Percentiles rank a stretch among this genome's conserved stretches.
These are phyloP conservation scores for Megalonaias nervosa DNA, from an alignment of 1,140 invertebrate genomes.

Conservation along the genomic window DNA sequence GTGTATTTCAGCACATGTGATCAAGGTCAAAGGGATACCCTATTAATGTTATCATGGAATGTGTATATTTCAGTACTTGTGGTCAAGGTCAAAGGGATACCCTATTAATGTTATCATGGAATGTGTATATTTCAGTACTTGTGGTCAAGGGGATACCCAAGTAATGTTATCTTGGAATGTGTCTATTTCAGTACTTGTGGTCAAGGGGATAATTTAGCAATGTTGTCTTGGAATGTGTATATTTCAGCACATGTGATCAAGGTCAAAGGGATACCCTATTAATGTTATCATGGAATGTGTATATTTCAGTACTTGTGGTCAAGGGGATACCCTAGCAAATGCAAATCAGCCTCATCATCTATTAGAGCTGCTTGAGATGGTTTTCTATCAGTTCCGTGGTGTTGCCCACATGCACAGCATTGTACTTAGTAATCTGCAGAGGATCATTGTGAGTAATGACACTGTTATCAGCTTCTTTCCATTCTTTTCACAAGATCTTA, in stretches of 20 bases:
- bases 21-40: conserved; percentile 63
- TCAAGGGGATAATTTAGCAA: conserved; percentile 64
- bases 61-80: conserved; percentile 53
- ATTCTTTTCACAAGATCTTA: too few relatives aligned
- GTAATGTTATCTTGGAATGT: neutral
- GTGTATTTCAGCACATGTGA: conserved; percentile 52
- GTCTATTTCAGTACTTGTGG: conserved; percentile 55
- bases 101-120: too few relatives aligned
- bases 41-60: conserved; percentile 27
- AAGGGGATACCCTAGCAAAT: conserved; percentile 62
- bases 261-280: too few relatives aligned
- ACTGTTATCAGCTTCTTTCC: too few relatives aligned
- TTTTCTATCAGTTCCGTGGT: conserved; percentile 83
- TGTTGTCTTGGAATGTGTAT: neutral
- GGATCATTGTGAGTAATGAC: conserved; percentile 71
- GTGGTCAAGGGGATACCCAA: too few relatives aligned
- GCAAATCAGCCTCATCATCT: conserved; percentile 66
- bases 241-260: conserved; percentile 49
- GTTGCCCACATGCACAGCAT: conserved; percentile 81
- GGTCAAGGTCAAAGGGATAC: conserved; percentile 39
- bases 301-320: conserved; percentile 58
- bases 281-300: neutral
- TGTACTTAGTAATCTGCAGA: conserved; percentile 74
- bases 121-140: too few relatives aligned
- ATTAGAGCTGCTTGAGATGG: conserved; percentile 72